Base-by-base conservation (phyloP, 2,113 vertebrate species). In the Prietella phreatophila region DNA sequence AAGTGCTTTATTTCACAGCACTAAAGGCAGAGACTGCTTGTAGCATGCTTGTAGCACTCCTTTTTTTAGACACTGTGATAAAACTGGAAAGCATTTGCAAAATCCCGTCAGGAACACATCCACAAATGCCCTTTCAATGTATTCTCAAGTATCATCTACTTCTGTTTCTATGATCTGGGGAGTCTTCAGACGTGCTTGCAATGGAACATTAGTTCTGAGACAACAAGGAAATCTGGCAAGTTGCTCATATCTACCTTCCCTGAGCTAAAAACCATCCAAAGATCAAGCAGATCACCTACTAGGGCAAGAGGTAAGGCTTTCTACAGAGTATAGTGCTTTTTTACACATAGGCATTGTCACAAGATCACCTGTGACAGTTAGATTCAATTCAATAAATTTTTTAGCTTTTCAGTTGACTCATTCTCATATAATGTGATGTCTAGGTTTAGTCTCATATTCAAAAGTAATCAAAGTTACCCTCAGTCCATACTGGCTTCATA, bases 201-300 rank as follows among this genome's bases (percentile, higher is more conserved):
- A 61, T 42, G 56, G 56, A 27, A 22, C 56, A 82, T 82, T 82
- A 82, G 56, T 42, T 82, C 22, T 42, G 80, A 61, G 56, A 82
- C 36, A 61, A 61, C 80, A 82, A 61, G 80, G 79, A 58, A 25
- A 61, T 82, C 56, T 61, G 56, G 22, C 56, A 82, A 82, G 33
- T 82, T 82, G 56, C 33, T 82, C 56, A 61, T 39, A 39, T 42
- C 20, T 7, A 36, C 56, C 36, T 61, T 82, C 30, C 33, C 5
- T 5, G 14, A 4, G 36, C 20, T 61, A 61, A 82, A 56, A 82
- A 42, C 4, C 25, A 25, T 61, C 22, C 80, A 82, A 61, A 82
- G 56, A 33, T 82, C 80, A 82, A 61, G 36, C 80, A 17, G 33
- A 61, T 82, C 56, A 42, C 56, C 80, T 61, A 20, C 20, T 33